phyloP scores from a whole-genome alignment of 2,888 invertebrate genomes.

The Plusia festucae region DNA sequence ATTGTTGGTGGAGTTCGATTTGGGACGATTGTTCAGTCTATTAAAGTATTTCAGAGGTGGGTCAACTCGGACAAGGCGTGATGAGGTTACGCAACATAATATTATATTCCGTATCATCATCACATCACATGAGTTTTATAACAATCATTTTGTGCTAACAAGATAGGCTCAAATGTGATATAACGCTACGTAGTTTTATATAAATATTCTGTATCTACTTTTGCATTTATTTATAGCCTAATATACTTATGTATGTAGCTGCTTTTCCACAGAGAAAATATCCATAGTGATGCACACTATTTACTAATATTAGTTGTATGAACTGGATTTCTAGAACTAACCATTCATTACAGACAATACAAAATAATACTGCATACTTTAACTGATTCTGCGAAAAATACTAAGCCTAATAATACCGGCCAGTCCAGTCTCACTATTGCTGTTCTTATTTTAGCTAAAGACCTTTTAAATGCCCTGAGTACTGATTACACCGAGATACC shows the following conservation, averaged over 20 bases:
- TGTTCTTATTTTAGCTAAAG: constrained; percentile 47
- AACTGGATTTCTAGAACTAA: neutral
- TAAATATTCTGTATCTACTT: neutral
- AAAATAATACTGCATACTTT: constrained; percentile 6
- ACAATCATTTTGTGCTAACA: constrained; percentile 72
- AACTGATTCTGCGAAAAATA: constrained; percentile 27
- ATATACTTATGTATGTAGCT: too few relatives aligned
- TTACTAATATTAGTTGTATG: neutral
- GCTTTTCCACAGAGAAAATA: too few relatives aligned
- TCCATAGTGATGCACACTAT: neutral
- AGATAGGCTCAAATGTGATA: constrained; percentile 63
- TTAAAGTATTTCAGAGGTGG: constrained; percentile 85
- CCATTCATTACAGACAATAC: constrained; percentile 4
- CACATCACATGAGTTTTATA: constrained; percentile 67
- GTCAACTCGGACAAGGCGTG: constrained; percentile 82
- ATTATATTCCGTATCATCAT: constrained; percentile 68
- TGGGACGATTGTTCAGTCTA: constrained; percentile 83
- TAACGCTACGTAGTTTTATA: constrained; percentile 7
- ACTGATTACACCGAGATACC: constrained; percentile 51
- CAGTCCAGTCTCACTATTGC: constrained; percentile 16
- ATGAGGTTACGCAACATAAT: constrained; percentile 80
- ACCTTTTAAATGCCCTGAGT: constrained; percentile 51
- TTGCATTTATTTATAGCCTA: too few relatives aligned
- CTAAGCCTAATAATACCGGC: constrained; percentile 29
- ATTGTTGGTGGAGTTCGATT: constrained; percentile 71